phyloP scores from a whole-genome alignment of 2,888 invertebrate species.

The Eutolmus rufibarbis region DNA sequence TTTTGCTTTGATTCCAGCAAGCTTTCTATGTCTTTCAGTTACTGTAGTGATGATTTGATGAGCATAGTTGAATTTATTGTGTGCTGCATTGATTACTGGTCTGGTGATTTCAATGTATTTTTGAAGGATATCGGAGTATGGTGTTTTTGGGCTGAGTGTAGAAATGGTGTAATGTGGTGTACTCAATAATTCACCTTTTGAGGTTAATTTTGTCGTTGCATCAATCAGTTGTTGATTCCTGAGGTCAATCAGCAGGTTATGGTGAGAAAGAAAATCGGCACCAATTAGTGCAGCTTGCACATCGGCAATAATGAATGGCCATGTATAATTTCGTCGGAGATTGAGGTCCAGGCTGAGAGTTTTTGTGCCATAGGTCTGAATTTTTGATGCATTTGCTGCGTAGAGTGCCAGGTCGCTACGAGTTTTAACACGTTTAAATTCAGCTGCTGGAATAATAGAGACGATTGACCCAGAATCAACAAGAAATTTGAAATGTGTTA shows the following conservation, averaged over 20 bases:
- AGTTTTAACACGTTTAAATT: too few species aligned
- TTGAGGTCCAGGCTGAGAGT: too few species aligned
- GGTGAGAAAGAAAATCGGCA: conserved; percentile 56
- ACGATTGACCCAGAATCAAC: too few species aligned
- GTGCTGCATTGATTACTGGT: not conserved
- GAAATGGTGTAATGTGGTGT: not conserved
- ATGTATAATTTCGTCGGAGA: too few species aligned
- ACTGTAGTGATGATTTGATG: not conserved
- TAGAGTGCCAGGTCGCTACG: too few species aligned
- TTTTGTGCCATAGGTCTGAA: too few species aligned
- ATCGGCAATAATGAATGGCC: too few species aligned
- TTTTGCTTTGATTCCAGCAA: too few species aligned
- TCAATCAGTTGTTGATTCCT: not conserved
- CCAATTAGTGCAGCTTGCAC: too few species aligned
- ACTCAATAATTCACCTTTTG: not conserved
- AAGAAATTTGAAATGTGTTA: too few species aligned
- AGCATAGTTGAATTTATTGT: not conserved
- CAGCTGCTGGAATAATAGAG: too few species aligned
- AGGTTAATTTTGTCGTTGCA: not conserved
- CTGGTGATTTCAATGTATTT: not conserved
- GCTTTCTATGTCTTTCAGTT: not conserved
- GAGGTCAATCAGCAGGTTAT: not conserved
- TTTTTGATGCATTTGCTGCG: too few species aligned
- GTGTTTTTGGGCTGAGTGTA: not conserved
- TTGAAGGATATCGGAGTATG: not conserved